These are phyloP conservation scores for Macrobrachium rosenbergii DNA, from an alignment of 1,140 invertebrate species.

Conservation along the genomic window DNA sequence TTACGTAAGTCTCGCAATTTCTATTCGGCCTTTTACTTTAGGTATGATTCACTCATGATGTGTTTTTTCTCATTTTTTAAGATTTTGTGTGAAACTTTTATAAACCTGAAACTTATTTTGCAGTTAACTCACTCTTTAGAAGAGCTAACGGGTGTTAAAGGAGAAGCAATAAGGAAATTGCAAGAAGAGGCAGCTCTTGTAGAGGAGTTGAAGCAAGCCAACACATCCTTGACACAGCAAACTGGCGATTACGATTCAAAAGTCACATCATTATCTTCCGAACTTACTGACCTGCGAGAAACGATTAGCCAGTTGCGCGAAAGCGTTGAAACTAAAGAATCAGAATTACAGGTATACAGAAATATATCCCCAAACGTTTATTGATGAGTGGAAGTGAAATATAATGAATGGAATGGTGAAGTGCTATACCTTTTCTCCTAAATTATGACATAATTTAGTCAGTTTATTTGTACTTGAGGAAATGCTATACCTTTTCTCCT, in stretches of 20 bases:
- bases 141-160: slow-evolving; percentile 49
- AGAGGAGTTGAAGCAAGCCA: slow-evolving; percentile 38
- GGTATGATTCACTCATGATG: too few relatives aligned
- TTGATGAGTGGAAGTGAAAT: too few relatives aligned
- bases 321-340: slow-evolving; percentile 55
- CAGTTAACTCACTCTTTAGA: slow-evolving; percentile 53
- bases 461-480: background rate
- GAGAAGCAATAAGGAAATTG: slow-evolving; percentile 27
- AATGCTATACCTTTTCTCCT: background rate
- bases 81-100: too few relatives aligned
- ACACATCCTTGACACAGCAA: slow-evolving; percentile 31
- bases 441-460: background rate
- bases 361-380: background rate
- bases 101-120: too few relatives aligned
- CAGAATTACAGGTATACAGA: slow-evolving; percentile 54
- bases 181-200: slow-evolving; percentile 35
- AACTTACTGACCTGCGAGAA: slow-evolving; percentile 30
- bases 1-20: too few relatives aligned
- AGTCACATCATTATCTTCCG: slow-evolving; percentile 23
- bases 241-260: slow-evolving; percentile 13
- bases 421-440: background rate
- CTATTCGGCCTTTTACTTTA: too few relatives aligned
- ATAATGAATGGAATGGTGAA: too few relatives aligned
- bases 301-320: slow-evolving; percentile 41
- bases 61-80: too few relatives aligned